phyloP scores from a whole-genome alignment of 2,888 invertebrate genomes.

The Limenitis arthemis region DNA sequence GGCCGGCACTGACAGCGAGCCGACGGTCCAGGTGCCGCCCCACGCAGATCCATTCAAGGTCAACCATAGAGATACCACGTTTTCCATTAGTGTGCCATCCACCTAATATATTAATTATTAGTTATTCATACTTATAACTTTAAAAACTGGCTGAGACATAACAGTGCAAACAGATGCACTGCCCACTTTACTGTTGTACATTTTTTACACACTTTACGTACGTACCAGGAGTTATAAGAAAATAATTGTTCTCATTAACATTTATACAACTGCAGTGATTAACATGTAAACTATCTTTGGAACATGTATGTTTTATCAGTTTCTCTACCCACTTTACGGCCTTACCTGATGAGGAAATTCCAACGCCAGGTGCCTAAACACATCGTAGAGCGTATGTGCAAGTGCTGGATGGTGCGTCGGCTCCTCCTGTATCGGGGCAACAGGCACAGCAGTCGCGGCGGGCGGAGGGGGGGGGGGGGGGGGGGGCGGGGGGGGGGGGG shows the following conservation, averaged over 20 bases:
- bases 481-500: conserved; percentile 43
- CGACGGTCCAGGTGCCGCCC: conserved; percentile 53
- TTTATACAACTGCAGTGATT: too few species aligned
- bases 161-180: too few species aligned
- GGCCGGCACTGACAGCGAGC: conserved; percentile 50
- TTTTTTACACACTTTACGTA: too few species aligned
- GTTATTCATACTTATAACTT: too few species aligned
- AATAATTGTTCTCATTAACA: too few species aligned
- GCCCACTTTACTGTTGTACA: too few species aligned
- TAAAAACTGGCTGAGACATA: too few species aligned
- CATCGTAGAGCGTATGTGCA: conserved; percentile 55
- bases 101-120: conserved; percentile 50
- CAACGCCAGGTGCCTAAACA: conserved; percentile 64
- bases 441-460: conserved; percentile 31
- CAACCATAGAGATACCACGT: conserved; percentile 89
- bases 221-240: too few species aligned
- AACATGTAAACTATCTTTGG: too few species aligned
- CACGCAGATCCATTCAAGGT: conserved; percentile 80
- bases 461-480: conserved; percentile 35
- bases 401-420: conserved; percentile 43
- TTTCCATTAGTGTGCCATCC: conserved; percentile 84
- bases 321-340: too few species aligned
- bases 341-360: conserved; percentile 63
- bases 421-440: conserved; percentile 25
- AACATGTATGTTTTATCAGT: too few species aligned